Base-by-base conservation (phyloP, 2,113 vertebrate species). In the Semnornis frantzii region DNA sequence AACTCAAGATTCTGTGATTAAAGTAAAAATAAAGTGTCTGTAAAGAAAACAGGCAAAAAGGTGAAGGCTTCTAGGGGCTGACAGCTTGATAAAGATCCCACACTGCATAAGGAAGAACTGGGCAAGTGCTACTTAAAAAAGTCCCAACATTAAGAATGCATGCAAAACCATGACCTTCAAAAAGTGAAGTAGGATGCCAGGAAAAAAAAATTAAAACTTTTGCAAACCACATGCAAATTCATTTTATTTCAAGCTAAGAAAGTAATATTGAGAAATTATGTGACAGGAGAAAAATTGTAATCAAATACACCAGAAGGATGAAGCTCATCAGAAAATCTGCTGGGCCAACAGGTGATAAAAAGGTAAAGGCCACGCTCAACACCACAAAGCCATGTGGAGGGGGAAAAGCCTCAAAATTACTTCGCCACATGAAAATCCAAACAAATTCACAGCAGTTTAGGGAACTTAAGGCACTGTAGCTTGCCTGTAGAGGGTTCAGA, bases 91-190 rank as follows among this genome's bases (percentile, higher is more conserved):
- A 3, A 80, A 65, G 19, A 70, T 4, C 24, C 5, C 19, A 2
- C 44, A 66, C 0, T 59, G 42, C 34, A 33, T 2, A 31, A 0
- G 2, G 12, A 73, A 66, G 52, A 91, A 70, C 2, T 46, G 8
- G 5, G 2, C 20, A 79, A 69, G 13, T 3, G 2, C 5, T 65
- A 60, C 19, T 39, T 33, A 5, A 23, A 54, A 31, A n/a, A 54
- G 15, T 20, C 50, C 37, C 10, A 50, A 11, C 5, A n/a, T 65
- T 44, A 60, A 64, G 27, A 15, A 88, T 33, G 34, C 1, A 3
- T 15, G 30, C 14, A 75, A 79, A 90, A 90, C 6, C 30, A 37
- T 5, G 28, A 20, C 55, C 46, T 80, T 70, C 55, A 76, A 24
- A 54, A 73, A 69, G 18, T 8, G 9, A 73, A 37, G 12, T 9